Evolutionary conservation across 2,113 vertebrate species (phyloP).

Genomic region (Steatornis caripensis): DNA sequence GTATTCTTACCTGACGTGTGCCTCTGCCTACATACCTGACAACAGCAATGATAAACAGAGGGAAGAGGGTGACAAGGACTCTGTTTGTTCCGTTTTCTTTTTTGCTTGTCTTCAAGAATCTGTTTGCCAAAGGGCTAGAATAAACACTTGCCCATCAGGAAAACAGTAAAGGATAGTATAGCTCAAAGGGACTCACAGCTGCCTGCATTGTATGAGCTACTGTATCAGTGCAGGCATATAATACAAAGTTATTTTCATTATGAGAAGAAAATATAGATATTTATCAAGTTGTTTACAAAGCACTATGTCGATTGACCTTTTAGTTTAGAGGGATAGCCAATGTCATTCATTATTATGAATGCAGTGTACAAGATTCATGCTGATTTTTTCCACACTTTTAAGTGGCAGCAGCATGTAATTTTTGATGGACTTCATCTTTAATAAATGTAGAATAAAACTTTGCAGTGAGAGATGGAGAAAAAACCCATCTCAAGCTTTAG

Average conservation of each 20-base stretch:
- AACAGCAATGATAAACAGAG: background rate
- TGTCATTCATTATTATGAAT: background rate
- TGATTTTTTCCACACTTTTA: background rate
- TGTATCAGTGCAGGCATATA: background rate
- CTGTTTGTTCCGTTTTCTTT: background rate
- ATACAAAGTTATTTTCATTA: slow-evolving; percentile 25
- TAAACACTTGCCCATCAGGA: background rate
- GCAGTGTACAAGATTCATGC: background rate
- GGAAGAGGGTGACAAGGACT: background rate
- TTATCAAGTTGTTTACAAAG: background rate
- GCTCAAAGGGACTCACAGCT: background rate
- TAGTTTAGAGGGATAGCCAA: background rate
- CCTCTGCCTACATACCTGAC: background rate
- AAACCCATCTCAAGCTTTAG: background rate
- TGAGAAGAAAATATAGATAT: background rate
- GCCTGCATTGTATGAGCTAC: background rate
- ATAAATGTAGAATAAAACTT: background rate
- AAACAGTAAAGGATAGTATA: background rate
- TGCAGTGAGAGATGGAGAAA: background rate
- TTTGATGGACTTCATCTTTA: background rate
- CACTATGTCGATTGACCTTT: background rate
- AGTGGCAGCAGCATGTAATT: background rate
- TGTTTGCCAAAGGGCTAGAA: background rate
- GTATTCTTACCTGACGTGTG: background rate
- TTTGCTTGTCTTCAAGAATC: background rate